Evolutionary conservation across 1,140 invertebrate genomes (phyloP), one percentile per base, ranked within the genome.

Genomic region (Plodia interpunctella): DNA sequence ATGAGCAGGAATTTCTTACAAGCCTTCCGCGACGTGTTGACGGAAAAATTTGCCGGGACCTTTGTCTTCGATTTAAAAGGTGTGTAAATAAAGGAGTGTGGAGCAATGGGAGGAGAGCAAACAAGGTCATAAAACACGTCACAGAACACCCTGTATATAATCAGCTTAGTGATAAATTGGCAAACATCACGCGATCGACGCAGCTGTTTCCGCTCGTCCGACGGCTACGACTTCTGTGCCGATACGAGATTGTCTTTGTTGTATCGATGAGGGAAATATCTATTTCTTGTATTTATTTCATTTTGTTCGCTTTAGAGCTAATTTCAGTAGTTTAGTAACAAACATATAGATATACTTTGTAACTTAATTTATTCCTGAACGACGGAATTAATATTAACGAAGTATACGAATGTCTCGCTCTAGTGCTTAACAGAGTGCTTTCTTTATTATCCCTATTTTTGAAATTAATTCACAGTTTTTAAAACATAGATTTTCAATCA

Each of bases 91-190:
- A 71, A 74, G 69, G 70, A 76, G 72, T 72, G 74, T 67, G 65
- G 70, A 72, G 72, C 72, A 78, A 80, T 74, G 55, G 65, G 62
- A 73, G 68, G 67, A 79, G 78, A 74, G 72, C 70, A 80, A 88
- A 82, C 79, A 83, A 78, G 80, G 79, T 80, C 77, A 81, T 84
- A 86, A 86, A 82, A 78, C 76, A 86, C 76, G 78, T 82, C 83
- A 76, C 71, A 75, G 77, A 81, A 84, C 80, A 76, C 78, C 83
- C 86, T 86, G 79, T 86, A 87, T 83, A 84, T 87, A 88, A 88
- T 88, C 83, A 85, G 83, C 81, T 87, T 85, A 83, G 83, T 87
- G 84, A 88, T 88, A 87, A 88, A 88, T 88, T 87, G 86, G 81
- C 80, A 86, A 88, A 88, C 77, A 86, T 69, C 86, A 88, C 86